A percentile compares a stretch with the other conserved stretches of the same genome.
phyloP scores from a whole-genome alignment of 2,888 invertebrate species.

The Zaprionus bogoriensis region DNA sequence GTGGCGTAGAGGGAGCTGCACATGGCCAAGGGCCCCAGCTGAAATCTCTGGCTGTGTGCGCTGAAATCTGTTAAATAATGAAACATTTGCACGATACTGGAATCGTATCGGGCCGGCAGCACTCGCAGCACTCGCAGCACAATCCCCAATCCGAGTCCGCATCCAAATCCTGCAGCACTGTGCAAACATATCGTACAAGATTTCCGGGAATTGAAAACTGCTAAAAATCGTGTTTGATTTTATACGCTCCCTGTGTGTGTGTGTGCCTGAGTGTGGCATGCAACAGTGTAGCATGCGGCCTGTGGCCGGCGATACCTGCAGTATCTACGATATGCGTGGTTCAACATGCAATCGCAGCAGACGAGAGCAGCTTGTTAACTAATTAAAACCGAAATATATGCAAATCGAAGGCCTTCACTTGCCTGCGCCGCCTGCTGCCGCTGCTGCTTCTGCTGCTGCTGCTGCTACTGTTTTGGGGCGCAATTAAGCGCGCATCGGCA shows the following conservation, averaged over 20 bases:
- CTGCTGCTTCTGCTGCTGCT: not conserved
- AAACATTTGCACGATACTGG: constrained; percentile 78
- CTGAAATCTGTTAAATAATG: constrained; percentile 75
- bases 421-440: not conserved
- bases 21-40: constrained; percentile 31
- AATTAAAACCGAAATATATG: constrained; percentile 82
- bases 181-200: constrained; percentile 76
- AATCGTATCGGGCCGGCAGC: constrained; percentile 68
- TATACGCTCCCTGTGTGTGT: constrained; percentile 55
- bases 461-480: constrained; percentile 37
- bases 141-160: constrained; percentile 2
- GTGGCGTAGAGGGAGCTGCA: not conserved
- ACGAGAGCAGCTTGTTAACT: constrained; percentile 81
- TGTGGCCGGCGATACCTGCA: constrained; percentile 41
- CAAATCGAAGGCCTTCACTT: constrained; percentile 74
- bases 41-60: constrained; percentile 42
- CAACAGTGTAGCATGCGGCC: constrained; percentile 32
- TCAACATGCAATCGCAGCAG: constrained; percentile 79
- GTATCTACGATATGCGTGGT: constrained; percentile 75
- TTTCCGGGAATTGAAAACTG: constrained; percentile 78
- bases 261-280: constrained; percentile 36
- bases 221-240: constrained; percentile 79
- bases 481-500: constrained; percentile 39
- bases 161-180: constrained; percentile 29
- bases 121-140: constrained; percentile 1